Base-by-base conservation (phyloP, 2,797 vertebrate species). In the Smutsia temminckii region DNA sequence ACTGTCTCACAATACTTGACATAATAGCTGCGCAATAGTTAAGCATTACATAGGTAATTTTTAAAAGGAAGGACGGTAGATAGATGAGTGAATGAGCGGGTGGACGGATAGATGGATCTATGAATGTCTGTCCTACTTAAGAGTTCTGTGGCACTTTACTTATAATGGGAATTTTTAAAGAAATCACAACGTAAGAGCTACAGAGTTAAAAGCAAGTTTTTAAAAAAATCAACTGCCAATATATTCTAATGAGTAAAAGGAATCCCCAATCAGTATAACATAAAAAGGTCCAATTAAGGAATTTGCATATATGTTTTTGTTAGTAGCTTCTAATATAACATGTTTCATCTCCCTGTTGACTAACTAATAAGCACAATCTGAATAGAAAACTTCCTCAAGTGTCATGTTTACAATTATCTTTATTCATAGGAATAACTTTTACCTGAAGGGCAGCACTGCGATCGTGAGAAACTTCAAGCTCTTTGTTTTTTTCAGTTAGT, bases 371-470 rank as follows among this genome's bases (percentile, higher is more conserved):
- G 14, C 16, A 86, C 57, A 95, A 66, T 37, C 8, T 57, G 21
- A 78, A 81, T 8, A 96, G 34, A 92, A 95, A 74, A 90, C 1
- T 34, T 79, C 11, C 21, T 89, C 75, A 85, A 66, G 46, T 66
- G 59, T 63, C 37, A 61, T 6, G 46, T 42, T 85, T 49, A 57
- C 4, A 71, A 86, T 71, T 42, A 3, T 1, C 6, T 84, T 57
- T 71, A 95, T 72, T 81, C 40, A 88, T 1, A 93, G 10, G 11
- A 86, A 68, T 53, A 40, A 5, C 16, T 85, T 78, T 97, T 98
- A 99, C 99, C 99, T 99, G 99, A 87, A 99, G 89, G 2, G 98
- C 97, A 34, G 97, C 96, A n/a, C 97, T 97, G 64, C 75, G 99
- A 42, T 99, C 98, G 88, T 99, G 98, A 34, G 98, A 95, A 63